Base-by-base conservation (phyloP, 2,888 invertebrate genomes). In the Allygus modestus region DNA sequence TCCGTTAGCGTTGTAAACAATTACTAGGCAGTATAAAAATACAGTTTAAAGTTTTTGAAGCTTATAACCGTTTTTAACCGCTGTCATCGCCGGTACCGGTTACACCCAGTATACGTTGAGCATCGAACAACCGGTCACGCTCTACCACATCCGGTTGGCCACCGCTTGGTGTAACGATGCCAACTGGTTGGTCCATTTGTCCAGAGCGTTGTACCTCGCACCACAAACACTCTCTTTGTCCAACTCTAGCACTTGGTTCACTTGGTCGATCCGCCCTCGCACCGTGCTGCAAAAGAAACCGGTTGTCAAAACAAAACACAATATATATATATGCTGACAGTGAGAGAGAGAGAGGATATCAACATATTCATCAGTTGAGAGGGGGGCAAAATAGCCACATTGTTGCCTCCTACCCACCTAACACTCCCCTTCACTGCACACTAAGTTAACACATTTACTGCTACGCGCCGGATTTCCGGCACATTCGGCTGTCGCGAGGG, bases 101-200 rank as follows among this genome's bases (percentile, higher is more conserved):
- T 43, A 41, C 73, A 73, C 33, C 5, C 15, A 41, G 43, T 71
- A 71, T 65, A 23, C 73, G 43, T 73, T 73, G 73, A 33, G 71
- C 33, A 71, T 33, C 11, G n/a, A n/a, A 33, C 23, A 33, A 31
- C 31, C 31, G 71, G 31, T 33, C 20, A 28, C 5, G 33, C 28
- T 51, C 77, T 77, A 77, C 77, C 77, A 77, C 77, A 77, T 77
- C 28, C 77, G 46, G 51, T 77, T 77, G 33, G 77, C 77, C 51
- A 77, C 77, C 11, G 97, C 97, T 89, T 95, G 93, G 90, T 99
- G 98, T 88, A 99, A 93, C 73, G 95, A 94, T 88, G 95, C 93
- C 87, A 99, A 93, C 92, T 98, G 98, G 90, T 95, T 94, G 85
- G 98, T 97, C 98, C 98, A 99, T 92, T 97, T 97, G 91, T 99